Conservation (phyloP, 2,113 vertebrate species). For the Saccopteryx bilineata region DNA sequence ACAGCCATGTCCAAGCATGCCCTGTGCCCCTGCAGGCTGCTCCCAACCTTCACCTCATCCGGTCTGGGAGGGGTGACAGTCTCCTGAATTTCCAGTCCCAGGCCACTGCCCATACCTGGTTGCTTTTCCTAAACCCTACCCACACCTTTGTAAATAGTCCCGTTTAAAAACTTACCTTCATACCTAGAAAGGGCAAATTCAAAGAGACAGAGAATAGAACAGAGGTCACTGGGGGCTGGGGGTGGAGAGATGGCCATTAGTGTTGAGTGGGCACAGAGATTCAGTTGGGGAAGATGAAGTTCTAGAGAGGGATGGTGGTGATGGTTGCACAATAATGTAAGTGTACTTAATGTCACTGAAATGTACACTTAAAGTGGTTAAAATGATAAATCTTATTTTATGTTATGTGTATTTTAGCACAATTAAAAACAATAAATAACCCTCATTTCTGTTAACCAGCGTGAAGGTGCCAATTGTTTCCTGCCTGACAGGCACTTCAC, state of each 20-base stretch:
- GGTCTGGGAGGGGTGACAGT: not conserved
- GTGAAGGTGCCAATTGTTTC: not conserved
- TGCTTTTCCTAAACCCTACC: not conserved
- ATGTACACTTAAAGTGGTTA: not conserved
- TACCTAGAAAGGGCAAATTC: not conserved
- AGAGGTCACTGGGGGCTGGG: not conserved
- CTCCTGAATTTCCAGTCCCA: not conserved
- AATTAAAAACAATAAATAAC: not conserved
- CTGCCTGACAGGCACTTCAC: not conserved
- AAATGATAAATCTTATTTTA: not conserved
- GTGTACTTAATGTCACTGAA: not conserved
- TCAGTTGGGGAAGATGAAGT: not conserved
- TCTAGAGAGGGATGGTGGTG: not conserved
- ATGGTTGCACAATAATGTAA: not conserved
- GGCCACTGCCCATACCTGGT: not conserved
- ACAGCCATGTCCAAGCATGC: accelerated
- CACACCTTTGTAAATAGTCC: constrained; percentile 1
- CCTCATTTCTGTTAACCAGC: not conserved
- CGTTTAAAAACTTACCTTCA: not conserved
- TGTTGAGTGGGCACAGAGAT: not conserved
- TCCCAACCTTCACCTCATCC: not conserved
- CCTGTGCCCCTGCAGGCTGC: not conserved
- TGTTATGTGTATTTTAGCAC: not conserved
- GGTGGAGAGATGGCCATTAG: not conserved
- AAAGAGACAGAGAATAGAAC: not conserved